Evolutionary conservation across 2,113 vertebrate genomes (phyloP), one percentile per base, ranked within the genome.

Genomic region (Pteronura brasiliensis): DNA sequence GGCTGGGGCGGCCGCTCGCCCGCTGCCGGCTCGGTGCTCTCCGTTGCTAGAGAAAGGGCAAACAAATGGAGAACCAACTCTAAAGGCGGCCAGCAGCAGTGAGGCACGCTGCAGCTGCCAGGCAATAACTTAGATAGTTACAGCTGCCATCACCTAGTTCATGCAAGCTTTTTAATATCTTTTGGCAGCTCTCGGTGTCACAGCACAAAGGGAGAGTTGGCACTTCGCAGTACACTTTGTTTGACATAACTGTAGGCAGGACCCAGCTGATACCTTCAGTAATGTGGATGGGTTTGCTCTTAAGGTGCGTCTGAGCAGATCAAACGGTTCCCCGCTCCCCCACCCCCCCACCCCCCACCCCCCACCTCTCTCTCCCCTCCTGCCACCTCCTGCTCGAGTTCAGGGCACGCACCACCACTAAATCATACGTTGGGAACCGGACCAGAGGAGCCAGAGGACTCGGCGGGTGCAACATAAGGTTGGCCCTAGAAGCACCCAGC

Each of bases 71-170:
- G 98, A 98, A 98, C 95, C 98, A 96, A 97, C 98, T 97, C 97
- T 97, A 98, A 98, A 98, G 98, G 97, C 98, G 98, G 99, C 99
- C 99, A 98, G 98, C 98, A 98, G 98, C 98, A 98, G 98, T 95
- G 98, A 99, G 98, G 99, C 98, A 98, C 98, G 93, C 98, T 98
- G 98, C 98, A 99, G 98, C 99, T 99, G 99, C 99, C 99, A 99
- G 98, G 99, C 99, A 99, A 98, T 99, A 99, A 99, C 99, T 99
- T 99, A 99, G 99, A 99, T 98, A 98, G 98, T 99, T 99, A 99
- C 98, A 99, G 99, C 99, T 99, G 99, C 99, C 98, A 98, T 99
- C 99, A 99, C 99, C 99, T 99, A 99, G 99, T 99, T 99, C 98
- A 98, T 98, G 98, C 98, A 98, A 99, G 99, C 99, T 99, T 99